Evolutionary conservation across 2,797 vertebrate genomes (phyloP), one percentile per base, ranked within the genome.

Genomic region (Sebastes glaucus): DNA sequence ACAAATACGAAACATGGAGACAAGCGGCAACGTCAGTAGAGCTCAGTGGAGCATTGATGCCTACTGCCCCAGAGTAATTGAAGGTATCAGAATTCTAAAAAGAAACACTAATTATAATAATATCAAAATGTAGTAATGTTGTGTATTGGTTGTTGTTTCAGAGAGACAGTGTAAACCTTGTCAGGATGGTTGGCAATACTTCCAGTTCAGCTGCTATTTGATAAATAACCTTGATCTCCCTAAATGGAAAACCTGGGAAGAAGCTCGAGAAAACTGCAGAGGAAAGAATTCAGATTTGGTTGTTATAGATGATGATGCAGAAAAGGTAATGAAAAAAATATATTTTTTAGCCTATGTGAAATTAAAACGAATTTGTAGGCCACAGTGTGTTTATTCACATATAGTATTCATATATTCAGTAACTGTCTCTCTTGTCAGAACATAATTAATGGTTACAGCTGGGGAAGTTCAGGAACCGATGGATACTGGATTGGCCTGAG

Each of bases 401-500:
- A 0, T 52, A 10, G 49, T 52, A 4, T n/a, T 52, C 49, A 49
- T 20, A 2, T 32, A 32, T 32, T 1, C 30, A 32, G 30, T 68
- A 11, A 52, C n/a, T 20, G 32, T 67, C 16, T 73, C 2, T 64
- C 0, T 11, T 56, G 11, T 71, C 55, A 95, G 94, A 28, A 2
- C 3, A 77, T 65, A 11, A 62, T 93, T 52, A 38, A 0, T 20
- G 0, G 0, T 0, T 1, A 79, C 0, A 78, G 46, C 7, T 2
- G 20, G 32, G 0, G 0, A 5, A 3, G 2, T 22, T 1, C 0
- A 4, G 69, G 3, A 0, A 0, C 0, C 3, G 6, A 14, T 0
- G 88, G 74, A 7, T 92, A 89, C 88, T 95, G 93, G 93, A 89
- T 92, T 5, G 92, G 92, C 7, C 85, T 94, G 53, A 78, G 7